phyloP scores from a whole-genome alignment of 2,888 invertebrate species.

The Parapristionchus giblindavisi region DNA sequence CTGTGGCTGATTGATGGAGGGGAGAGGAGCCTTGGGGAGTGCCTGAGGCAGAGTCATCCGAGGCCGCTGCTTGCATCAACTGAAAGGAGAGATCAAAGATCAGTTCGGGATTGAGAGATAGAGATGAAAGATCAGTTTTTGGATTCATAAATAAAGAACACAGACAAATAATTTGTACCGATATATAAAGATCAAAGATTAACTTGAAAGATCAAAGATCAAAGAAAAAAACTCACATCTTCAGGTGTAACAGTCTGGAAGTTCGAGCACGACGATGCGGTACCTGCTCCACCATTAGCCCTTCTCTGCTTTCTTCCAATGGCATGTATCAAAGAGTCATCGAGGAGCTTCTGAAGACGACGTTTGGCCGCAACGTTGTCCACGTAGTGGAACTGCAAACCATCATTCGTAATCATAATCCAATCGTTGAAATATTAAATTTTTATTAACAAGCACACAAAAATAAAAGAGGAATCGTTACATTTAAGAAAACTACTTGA shows the following conservation, averaged over 20 bases:
- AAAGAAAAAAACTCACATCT: conserved; percentile 7
- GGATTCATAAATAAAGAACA: too few relatives aligned
- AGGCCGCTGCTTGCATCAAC: conserved; percentile 23
- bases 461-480: not conserved
- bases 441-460: not conserved
- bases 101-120: too few relatives aligned
- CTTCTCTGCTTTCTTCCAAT: conserved; percentile 35
- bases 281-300: not conserved
- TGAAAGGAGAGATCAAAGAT: too few relatives aligned
- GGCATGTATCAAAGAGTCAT: conserved; percentile 51
- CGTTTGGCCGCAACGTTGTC: conserved; percentile 66
- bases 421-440: too few relatives aligned
- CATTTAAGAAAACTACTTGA: not conserved
- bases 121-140: too few relatives aligned
- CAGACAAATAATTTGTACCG: too few relatives aligned
- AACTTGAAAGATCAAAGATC: too few relatives aligned
- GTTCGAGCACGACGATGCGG: not conserved
- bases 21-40: conserved; percentile 33
- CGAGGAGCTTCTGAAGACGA: conserved; percentile 62
- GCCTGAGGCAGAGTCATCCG: conserved; percentile 14
- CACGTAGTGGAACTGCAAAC: conserved; percentile 61
- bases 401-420: too few relatives aligned
- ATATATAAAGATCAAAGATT: too few relatives aligned
- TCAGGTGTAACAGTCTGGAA: not conserved
- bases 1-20: conserved; percentile 29